Base-by-base conservation (phyloP, 2,888 invertebrate species). In the Drosophila suboccidentalis region DNA sequence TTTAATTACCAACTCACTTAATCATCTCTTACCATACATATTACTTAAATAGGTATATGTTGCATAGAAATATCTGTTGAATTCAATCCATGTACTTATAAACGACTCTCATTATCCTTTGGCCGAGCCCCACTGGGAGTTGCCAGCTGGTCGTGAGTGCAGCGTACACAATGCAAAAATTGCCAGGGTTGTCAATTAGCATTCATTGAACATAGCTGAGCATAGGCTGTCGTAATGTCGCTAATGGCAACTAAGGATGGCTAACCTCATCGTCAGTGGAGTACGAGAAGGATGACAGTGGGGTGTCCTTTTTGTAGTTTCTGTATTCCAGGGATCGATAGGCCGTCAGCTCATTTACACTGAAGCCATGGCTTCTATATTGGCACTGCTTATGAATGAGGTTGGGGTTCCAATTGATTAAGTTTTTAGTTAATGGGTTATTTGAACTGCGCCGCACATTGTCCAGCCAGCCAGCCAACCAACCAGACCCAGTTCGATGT, bases 361-460 rank as follows among this genome's bases (percentile, higher is more conserved):
- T 61, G 46, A 44, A 58, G 19, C 65, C 22, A 62, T 63, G 39
- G 59, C 17, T 53, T 19, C 41, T 53, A 58, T 34, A 59, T 71
- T 62, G 75, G 72, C 67, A 71, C 15, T 50, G 75, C 62, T 65
- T 75, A 68, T 75, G 80, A 76, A 71, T 65, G 71, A 46, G 76
- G 51, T 51, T 82, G 79, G 62, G 85, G 89, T 91, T 90, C 90
- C 91, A 90, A 90, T 91, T 90, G 90, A 90, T 91, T 90, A 90
- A 90, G 90, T 89, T 86, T 90, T 87, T 83, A 90, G 89, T 90
- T 91, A 90, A 90, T 91, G 87, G 90, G 90, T 90, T 90, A 90
- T 91, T 90, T 90, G 89, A 78, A 82, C 83, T 82, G 75, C 63
- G 63, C 64, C 55, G 44, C 67, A 50, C 54, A 62, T 38, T 63